Conservation (phyloP, 2,888 invertebrate genomes). For the Cabera pusaria region DNA sequence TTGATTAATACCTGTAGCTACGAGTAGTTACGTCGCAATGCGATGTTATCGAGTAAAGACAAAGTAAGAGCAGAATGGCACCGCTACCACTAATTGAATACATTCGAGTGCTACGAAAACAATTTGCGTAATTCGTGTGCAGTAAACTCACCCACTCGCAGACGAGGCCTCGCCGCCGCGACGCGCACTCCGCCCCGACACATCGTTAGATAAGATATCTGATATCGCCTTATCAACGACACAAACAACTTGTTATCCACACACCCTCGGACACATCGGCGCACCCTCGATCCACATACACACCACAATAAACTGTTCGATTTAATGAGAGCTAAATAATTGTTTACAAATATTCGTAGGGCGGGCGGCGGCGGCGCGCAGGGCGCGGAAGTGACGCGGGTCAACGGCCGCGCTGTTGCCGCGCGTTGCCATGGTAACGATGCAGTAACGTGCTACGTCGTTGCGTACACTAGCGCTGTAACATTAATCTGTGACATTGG, state of each 20-base stretch:
- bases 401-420: conserved; percentile 52
- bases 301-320: conserved; percentile 6
- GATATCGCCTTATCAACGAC: conserved; percentile 11
- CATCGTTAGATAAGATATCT: too few relatives aligned
- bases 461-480: too few relatives aligned
- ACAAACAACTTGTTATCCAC: conserved; percentile 15
- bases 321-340: conserved; percentile 33
- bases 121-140: conserved; percentile 12
- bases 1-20: too few relatives aligned
- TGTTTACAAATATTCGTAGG: conserved; percentile 49
- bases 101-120: conserved; percentile 4
- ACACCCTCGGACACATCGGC: conserved; percentile 16
- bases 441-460: conserved; percentile 44
- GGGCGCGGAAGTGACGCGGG: conserved; percentile 42
- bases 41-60: too few relatives aligned
- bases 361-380: conserved; percentile 47
- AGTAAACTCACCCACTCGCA: conserved; percentile 13
- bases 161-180: not conserved
- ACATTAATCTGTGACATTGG: too few relatives aligned
- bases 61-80: not conserved
- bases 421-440: conserved; percentile 54
- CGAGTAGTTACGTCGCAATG: too few relatives aligned
- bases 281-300: conserved; percentile 13
- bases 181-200: not conserved
- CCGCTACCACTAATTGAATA: conserved; percentile 6